phyloP scores from a whole-genome alignment of 2,113 vertebrate genomes.

The Burhinus bistriatus region DNA sequence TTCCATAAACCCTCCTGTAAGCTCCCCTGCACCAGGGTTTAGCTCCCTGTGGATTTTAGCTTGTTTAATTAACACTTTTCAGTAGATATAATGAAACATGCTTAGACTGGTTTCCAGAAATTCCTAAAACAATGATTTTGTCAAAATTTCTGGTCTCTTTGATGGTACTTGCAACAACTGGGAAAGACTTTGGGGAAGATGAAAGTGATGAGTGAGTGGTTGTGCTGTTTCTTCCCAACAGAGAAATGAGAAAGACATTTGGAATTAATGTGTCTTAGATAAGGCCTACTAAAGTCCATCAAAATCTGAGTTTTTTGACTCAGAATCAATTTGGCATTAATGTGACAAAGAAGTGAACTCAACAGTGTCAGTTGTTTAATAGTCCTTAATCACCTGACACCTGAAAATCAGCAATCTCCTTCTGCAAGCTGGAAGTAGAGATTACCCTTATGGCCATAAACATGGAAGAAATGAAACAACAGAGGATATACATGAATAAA shows the following conservation, averaged over 20 bases:
- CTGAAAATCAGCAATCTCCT: not conserved
- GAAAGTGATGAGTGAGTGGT: not conserved
- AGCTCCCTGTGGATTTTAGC: not conserved
- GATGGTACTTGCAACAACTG: not conserved
- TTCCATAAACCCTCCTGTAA: not conserved
- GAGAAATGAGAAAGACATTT: not conserved
- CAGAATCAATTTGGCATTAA: not conserved
- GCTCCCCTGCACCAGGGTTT: not conserved
- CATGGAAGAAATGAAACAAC: not conserved
- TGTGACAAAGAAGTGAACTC: not conserved
- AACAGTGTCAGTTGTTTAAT: not conserved
- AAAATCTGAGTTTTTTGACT: not conserved
- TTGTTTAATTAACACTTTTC: not conserved
- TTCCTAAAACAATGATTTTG: not conserved
- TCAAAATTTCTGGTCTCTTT: not conserved
- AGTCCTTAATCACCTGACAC: not conserved
- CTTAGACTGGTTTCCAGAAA: not conserved
- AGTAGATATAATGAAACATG: not conserved
- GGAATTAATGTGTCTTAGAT: not conserved
- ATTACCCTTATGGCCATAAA: not conserved
- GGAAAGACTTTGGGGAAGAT: not conserved
- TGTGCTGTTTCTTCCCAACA: not conserved
- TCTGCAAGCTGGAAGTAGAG: not conserved
- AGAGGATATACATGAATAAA: not conserved
- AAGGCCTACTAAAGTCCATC: not conserved